Base-by-base conservation (phyloP, 2,888 invertebrate genomes). In the Barypeithes pellucidus region DNA sequence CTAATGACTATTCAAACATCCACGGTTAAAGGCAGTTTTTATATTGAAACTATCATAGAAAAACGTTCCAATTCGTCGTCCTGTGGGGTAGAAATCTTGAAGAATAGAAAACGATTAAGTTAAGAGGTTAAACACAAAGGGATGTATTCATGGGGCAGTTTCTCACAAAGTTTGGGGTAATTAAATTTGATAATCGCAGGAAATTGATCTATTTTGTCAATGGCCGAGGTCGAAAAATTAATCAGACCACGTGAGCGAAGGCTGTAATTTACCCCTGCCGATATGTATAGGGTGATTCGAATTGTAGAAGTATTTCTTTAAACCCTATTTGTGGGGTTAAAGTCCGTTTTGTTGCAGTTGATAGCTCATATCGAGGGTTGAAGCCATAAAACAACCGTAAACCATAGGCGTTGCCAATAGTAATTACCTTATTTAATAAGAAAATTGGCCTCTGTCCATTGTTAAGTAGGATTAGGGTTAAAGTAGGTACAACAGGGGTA, bases 51-150 rank as follows among this genome's bases (percentile, higher is more conserved):
- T 41, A 73, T 63, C 57, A 65, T 33, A 60, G 68, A 65, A 69
- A 73, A 69, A 57, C 67, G 73, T 43, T 65, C 62, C 29, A 43
- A 69, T 73, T 18, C 47, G 54, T 45, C 74, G 71, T 67, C 71
- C 43, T 74, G 74, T 74, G 74, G 47, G 74, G 74, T 71, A 66
- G 61, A 62, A 50, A 57, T 59, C 54, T 67, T 74, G 68, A 75
- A 75, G 71, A 75, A 75, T 75, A 75, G 75, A 72, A 67, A 75
- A 63, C 75, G 71, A 75, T 75, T 75, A 75, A 72, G 67, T 67
- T 45, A 66, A 69, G 60, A 70, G 65, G 69, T 69, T 54, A 69
- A 62, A 70, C 70, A 74, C 70, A 74, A 74, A 67, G 66, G 70
- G 67, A 63, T 14, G 68, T 39, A 65, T 69, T 33, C 68, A 68